Conservation (phyloP, 2,797 vertebrate genomes). For the Enteromius paludinosus region DNA sequence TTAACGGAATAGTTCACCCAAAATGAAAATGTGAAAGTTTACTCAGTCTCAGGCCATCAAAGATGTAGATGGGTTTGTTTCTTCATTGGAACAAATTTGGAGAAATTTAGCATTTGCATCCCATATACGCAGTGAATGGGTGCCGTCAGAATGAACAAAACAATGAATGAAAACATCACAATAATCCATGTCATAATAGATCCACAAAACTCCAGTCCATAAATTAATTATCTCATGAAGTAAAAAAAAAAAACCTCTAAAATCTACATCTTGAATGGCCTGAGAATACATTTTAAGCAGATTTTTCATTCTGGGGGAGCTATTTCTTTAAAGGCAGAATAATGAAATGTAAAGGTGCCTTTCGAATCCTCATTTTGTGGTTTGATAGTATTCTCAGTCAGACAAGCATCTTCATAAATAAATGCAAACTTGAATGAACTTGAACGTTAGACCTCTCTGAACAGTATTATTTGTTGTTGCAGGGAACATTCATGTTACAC, state of each 20-base stretch:
- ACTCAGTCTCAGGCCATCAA: neutral
- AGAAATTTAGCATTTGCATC: neutral
- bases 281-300: neutral
- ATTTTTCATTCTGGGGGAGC: neutral
- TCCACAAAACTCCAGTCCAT: neutral
- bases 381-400: neutral
- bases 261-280: neutral
- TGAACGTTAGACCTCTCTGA: neutral
- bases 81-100: neutral
- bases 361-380: slow-evolving; percentile 23
- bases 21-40: neutral
- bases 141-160: neutral
- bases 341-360: slow-evolving; percentile 48
- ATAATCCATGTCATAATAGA: neutral
- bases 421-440: neutral
- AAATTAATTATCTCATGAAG: neutral
- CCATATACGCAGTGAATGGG: neutral
- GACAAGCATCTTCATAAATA: neutral
- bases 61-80: neutral
- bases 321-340: slow-evolving; percentile 1
- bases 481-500: neutral
- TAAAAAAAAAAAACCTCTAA: neutral
- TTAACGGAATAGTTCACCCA: neutral
- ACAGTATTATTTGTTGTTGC: neutral
- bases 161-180: neutral